Evolutionary conservation across 2,888 invertebrate genomes (phyloP).

Genomic region (Invenusta paracnida): DNA sequence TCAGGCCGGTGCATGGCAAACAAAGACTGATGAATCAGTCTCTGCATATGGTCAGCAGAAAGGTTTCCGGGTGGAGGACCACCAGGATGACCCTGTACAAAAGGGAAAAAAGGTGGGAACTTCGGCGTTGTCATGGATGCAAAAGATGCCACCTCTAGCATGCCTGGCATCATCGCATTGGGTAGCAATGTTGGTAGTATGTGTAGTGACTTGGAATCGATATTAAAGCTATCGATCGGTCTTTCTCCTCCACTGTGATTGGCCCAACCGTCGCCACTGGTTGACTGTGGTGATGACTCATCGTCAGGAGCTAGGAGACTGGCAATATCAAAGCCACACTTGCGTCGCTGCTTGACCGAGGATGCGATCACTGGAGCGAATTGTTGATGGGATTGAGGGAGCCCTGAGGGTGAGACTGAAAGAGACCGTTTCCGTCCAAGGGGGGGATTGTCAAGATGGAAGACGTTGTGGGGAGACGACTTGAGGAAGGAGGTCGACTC

Average conservation of each 20-base stretch:
- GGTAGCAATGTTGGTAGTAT: too few relatives aligned
- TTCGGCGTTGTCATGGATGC: neutral
- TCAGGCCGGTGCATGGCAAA: neutral
- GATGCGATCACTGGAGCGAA: neutral
- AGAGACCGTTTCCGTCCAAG: neutral
- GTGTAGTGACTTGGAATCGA: neutral
- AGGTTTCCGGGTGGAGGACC: neutral
- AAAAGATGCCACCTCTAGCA: neutral
- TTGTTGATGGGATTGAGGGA: too few relatives aligned
- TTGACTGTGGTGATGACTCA: neutral
- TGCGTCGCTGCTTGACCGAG: neutral
- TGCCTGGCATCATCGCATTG: neutral
- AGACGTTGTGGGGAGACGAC: neutral
- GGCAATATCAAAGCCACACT: constrained; percentile 34
- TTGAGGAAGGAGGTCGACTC: neutral
- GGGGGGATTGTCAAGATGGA: neutral
- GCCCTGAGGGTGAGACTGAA: neutral
- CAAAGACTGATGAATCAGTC: neutral
- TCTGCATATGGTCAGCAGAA: constrained; percentile 1
- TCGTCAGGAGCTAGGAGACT: constrained; percentile 35
- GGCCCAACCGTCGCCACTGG: neutral
- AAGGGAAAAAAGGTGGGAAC: neutral
- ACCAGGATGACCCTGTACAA: neutral
- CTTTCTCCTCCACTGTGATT: neutral
- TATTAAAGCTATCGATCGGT: neutral